phyloP scores from a whole-genome alignment of 2,797 vertebrate species.

The Rhincodon typus region DNA sequence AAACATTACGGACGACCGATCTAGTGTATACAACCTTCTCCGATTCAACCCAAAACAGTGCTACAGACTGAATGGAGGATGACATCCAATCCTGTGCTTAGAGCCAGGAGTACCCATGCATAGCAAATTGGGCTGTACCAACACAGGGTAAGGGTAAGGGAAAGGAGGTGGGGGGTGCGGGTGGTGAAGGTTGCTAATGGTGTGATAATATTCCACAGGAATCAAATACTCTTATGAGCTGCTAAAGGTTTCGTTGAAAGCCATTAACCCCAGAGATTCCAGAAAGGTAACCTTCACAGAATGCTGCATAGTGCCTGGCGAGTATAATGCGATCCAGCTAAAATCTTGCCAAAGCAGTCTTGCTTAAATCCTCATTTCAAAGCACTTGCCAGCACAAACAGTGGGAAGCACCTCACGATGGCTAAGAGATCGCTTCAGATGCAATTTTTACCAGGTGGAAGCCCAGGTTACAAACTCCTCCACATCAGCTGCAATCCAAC shows the following conservation, averaged over 20 bases:
- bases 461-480: background rate
- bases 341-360: background rate
- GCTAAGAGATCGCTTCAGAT: background rate
- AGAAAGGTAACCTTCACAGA: background rate
- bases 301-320: background rate
- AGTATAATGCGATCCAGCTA: background rate
- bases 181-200: background rate
- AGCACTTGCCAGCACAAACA: conserved; percentile 22
- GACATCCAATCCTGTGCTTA: conserved; percentile 42
- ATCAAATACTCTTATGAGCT: background rate
- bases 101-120: conserved; percentile 40
- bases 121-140: conserved; percentile 50
- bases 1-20: background rate
- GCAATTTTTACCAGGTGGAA: conserved; percentile 11
- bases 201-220: conserved; percentile 25
- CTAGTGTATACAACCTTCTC: conserved; percentile 38
- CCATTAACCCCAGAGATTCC: background rate
- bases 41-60: conserved; percentile 42
- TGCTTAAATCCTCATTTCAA: background rate
- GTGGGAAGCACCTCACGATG: background rate
- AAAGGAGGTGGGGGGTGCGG: background rate
- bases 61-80: conserved; percentile 44
- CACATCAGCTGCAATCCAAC: background rate
- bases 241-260: conserved; percentile 15
- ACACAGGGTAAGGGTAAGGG: conserved; percentile 39